These are phyloP conservation scores for Xenopus petersii DNA, from an alignment of 2,797 vertebrate genomes.

Conservation along the genomic window DNA sequence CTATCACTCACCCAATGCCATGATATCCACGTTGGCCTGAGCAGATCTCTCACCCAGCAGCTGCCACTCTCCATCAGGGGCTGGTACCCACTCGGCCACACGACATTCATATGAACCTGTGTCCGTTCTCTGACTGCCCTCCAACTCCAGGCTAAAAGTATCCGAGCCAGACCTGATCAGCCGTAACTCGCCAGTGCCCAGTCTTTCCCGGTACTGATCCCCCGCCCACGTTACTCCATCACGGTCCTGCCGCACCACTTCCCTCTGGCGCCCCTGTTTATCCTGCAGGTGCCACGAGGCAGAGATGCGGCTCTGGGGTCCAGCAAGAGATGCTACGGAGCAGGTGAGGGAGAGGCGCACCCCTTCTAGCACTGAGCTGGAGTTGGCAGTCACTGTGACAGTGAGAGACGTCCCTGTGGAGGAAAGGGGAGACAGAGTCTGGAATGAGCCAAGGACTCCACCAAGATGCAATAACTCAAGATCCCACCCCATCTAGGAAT, in stretches of 20 bases:
- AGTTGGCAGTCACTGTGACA: conserved; percentile 80
- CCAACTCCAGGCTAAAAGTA: conserved; percentile 70
- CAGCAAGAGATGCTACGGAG: conserved; percentile 68
- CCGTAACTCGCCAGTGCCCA: conserved; percentile 67
- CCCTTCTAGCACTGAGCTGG: conserved; percentile 84
- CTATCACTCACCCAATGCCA: conserved; percentile 79
- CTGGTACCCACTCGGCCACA: conserved; percentile 72
- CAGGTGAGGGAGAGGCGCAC: conserved; percentile 83
- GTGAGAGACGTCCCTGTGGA: conserved; percentile 88
- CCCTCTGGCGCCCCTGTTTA: conserved; percentile 68
- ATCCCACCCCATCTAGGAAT: too few relatives aligned
- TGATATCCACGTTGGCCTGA: conserved; percentile 75
- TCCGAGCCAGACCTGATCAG: conserved; percentile 71
- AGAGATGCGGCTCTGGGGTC: conserved; percentile 73
- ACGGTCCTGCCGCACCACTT: conserved; percentile 80
- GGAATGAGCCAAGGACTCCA: too few relatives aligned
- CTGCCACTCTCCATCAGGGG: conserved; percentile 80
- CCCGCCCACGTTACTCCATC: conserved; percentile 69
- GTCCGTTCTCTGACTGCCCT: conserved; percentile 68
- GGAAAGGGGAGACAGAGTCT: too few relatives aligned
- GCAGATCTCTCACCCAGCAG: conserved; percentile 80
- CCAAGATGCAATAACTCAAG: too few relatives aligned
- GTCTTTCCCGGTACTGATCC: conserved; percentile 65
- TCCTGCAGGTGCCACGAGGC: conserved; percentile 83
- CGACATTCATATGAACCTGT: conserved; percentile 74